Evolutionary conservation across 1,140 invertebrate genomes (phyloP).

Genomic region (Eueides isabella): DNA sequence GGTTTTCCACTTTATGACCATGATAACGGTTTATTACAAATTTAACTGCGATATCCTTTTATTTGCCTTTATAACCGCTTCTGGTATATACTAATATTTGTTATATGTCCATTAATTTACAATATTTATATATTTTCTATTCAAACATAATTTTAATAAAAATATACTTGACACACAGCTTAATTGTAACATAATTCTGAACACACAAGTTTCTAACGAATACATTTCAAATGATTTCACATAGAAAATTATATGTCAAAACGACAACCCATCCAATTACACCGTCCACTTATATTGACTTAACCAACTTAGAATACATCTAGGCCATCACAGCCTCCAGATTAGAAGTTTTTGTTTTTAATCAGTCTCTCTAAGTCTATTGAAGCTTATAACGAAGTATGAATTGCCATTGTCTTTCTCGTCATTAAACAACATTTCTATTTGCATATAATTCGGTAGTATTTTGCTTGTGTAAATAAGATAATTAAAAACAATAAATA

Average conservation of each 20-base stretch:
- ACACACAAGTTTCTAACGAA: not conserved
- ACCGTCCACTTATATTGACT: not conserved
- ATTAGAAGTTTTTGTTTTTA: constrained; percentile 14
- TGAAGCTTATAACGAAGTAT: not conserved
- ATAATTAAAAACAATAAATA: not conserved
- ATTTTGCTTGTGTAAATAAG: not conserved
- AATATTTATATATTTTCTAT: not conserved
- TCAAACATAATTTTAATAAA: not conserved
- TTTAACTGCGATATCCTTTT: constrained; percentile 16
- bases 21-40: constrained; percentile 47
- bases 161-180: not conserved
- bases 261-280: constrained; percentile 9
- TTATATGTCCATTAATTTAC: not conserved
- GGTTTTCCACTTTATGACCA: constrained; percentile 54
- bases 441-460: not conserved
- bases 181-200: not conserved
- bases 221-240: not conserved
- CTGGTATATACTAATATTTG: not conserved
- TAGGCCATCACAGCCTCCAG: not conserved
- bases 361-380: not conserved
- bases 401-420: not conserved
- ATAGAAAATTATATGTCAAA: constrained; percentile 5
- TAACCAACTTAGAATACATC: constrained; percentile 1
- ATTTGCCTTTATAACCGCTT: not conserved
- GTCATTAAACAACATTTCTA: not conserved